These are phyloP conservation scores for Drosophila prostipennis DNA, from an alignment of 2,888 invertebrate species.

Conservation along the genomic window DNA sequence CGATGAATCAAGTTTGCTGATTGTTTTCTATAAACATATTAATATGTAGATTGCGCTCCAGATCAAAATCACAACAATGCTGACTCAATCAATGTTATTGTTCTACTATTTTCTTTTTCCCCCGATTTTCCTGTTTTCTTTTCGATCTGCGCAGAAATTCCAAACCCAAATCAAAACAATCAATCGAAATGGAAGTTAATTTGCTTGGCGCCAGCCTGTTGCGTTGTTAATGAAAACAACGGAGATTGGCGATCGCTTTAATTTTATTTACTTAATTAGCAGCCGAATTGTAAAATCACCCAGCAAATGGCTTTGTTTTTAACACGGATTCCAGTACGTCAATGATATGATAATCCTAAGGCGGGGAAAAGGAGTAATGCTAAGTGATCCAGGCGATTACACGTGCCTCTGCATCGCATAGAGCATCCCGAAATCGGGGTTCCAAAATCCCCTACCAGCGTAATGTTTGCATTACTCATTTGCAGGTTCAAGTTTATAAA, in stretches of 20 bases:
- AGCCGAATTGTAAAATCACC: slow-evolving; percentile 57
- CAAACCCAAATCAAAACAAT: slow-evolving; percentile 25
- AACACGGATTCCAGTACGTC: slow-evolving; percentile 7
- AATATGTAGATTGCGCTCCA: slow-evolving; percentile 63
- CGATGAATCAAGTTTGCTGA: slow-evolving; percentile 64
- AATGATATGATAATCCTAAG: not conserved
- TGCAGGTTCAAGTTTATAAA: slow-evolving; percentile 16
- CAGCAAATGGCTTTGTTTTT: slow-evolving; percentile 48
- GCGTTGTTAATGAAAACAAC: slow-evolving; percentile 66
- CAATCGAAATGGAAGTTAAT: slow-evolving; percentile 64
- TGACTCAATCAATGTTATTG: slow-evolving; percentile 57
- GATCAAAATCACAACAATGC: slow-evolving; percentile 42
- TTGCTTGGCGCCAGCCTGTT: slow-evolving; percentile 68
- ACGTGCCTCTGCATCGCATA: slow-evolving; percentile 2
- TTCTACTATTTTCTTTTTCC: slow-evolving; percentile 38
- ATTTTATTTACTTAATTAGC: slow-evolving; percentile 72
- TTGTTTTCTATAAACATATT: slow-evolving; percentile 40
- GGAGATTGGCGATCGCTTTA: slow-evolving; percentile 52
- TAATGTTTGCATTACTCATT: slow-evolving; percentile 30
- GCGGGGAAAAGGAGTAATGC: not conserved
- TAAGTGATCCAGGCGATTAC: slow-evolving; percentile 7
- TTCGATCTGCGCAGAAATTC: slow-evolving; percentile 40
- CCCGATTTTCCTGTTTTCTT: slow-evolving; percentile 62
- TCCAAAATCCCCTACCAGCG: not conserved
- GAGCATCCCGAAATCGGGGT: slow-evolving; percentile 8